Evolutionary conservation across 2,113 vertebrate species (phyloP), one percentile per base, ranked within the genome.

Genomic region (Gambusia affinis): DNA sequence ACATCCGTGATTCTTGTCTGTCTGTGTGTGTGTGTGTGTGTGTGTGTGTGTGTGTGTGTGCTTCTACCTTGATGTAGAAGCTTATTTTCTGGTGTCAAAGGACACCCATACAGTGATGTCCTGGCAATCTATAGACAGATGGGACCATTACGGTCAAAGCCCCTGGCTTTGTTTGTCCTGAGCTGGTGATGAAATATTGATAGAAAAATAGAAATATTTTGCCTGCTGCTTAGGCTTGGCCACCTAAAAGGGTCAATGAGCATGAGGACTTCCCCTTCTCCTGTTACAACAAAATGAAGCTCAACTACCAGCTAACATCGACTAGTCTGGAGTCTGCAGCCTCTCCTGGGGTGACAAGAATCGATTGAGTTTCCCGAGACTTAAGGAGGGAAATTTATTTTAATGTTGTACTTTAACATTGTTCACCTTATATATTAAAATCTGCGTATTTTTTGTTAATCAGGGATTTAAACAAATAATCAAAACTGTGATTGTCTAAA

Each of bases 131-230:
- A 92, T 92, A 92, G 92, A 94, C 94, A 95, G 94, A 95, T 95
- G 94, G 94, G 86, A 87, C 93, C 94, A 94, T 95, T 94, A 95
- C 69, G 78, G 76, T 79, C 91, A 85, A 90, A 94, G 91, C 91
- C 89, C 80, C 78, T 75, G 90, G 91, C 92, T 92, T 90, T 94
- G 94, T 94, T 95, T 93, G 88, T 90, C 87, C 90, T 88, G 72
- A 88, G 90, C 85, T 60, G 28, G 93, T 94, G 93, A 94, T 95
- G 87, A 95, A 95, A 95, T 95, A 95, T 95, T 95, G 93, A 95
- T 95, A 92, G 79, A 94, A 94, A 95, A 93, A 94, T 94, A 93
- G 90, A 94, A 95, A 94, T 95, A 95, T 95, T 95, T 95, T 93
- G 95, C 92, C 93, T 90, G 77, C 89, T 93, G 91, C 88, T 91